Base-by-base conservation (phyloP, 2,888 invertebrate species). In the Heliconius charithonia region DNA sequence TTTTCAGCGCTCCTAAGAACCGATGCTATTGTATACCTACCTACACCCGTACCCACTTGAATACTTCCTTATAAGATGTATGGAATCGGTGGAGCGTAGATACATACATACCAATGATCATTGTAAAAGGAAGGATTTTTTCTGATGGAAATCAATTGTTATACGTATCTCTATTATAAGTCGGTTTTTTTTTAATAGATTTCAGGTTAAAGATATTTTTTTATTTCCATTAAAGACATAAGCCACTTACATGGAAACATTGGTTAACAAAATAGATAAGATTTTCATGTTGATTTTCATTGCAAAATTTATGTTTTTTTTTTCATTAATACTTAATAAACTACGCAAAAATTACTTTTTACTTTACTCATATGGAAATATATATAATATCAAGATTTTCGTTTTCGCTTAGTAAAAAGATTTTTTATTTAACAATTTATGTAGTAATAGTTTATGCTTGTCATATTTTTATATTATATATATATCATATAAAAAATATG, bases 1-100 rank as follows among this genome's bases (percentile, higher is more conserved):
- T 80, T 80, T 80, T 80, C 78, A 76, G 51, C 63, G 41, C 69
- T 78, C 76, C 78, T 80, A 41, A 67, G 75, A 80, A 79, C 77
- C 76, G 63, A 73, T 78, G 63, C 73, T 78, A 76, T 78, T 80
- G 75, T 77, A 69, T 19, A 25, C 4, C 2, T 29, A 19, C 6
- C 16, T 19, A 63, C 27, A 27, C 27, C 32, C 16, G 32, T 32
- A 32, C 32, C 32, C 12, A 80, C 78, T 80, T 78, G 73, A 80
- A 80, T 80, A 80, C 75, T 78, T 69, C 75, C 73, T 62, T 76
- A 67, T 76, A 56, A 45, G 74, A 65, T 27, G 71, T 72, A 69
- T 25, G 51, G 27, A 69, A 19, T 29, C 78, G 72, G 29, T 62
- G 73, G 76, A 71, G 63, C 78, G 69, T 76, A 62, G 29, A n/a